Evolutionary conservation across 2,888 invertebrate species (phyloP), one percentile per base, ranked within the genome.

Genomic region (Hypsopygia costalis): DNA sequence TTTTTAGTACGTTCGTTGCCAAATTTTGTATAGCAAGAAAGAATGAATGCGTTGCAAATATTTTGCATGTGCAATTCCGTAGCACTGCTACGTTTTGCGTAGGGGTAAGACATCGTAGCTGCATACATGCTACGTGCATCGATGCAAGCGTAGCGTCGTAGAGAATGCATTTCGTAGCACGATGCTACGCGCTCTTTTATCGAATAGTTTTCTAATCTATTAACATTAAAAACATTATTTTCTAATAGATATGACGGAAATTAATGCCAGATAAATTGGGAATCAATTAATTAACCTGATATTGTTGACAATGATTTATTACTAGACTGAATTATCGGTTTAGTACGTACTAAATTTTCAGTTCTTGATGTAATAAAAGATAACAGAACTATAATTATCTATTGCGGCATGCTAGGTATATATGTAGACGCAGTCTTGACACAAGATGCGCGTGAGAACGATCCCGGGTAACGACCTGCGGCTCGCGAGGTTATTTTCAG

Each of bases 61-160:
- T 41, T 50, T 47, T 47, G 46, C 69, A 51, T 45, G 67, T 85
- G 85, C 85, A 83, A 64, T 83, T 78, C 52, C 79, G 82, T 86
- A 85, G 85, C 67, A 41, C 28, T 41, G 67, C 85, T 86, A 86
- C 86, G 70, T 7, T 16, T 37, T 34, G 43, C 74, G 83, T 82
- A 82, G 81, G 25, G 50, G 28, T 16, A 16, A 16, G n/a, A 16
- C 4, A 25, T 16, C 74, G 85, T 85, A 85, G 85, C 74, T 82
- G 85, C 85, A 82, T 63, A 52, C 21, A 30, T 37, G 75, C 86
- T 85, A 86, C 85, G 47, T 87, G 85, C 85, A 85, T 66, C 61
- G 56, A 36, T 83, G 82, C 83, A 83, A 20, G 40, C 72, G 81
- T 81, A 81, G 79, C 70, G 50, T 50, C 66, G 61, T 62, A 69